Evolutionary conservation across 2,797 vertebrate genomes (phyloP), one percentile per base, ranked within the genome.

Genomic region (Phoebastria nigripes): DNA sequence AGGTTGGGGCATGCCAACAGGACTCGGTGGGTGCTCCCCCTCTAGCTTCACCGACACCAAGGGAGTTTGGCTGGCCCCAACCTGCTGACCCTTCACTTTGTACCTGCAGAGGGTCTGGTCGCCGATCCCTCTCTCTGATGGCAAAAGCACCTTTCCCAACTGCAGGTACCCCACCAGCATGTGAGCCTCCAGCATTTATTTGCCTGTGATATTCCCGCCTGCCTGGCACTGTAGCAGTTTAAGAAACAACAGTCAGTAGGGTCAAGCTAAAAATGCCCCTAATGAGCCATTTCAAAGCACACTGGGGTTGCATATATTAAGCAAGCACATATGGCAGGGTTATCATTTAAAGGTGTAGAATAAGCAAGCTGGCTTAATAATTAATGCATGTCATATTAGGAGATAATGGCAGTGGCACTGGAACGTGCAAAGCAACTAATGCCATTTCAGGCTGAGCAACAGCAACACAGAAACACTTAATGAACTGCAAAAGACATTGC

Each of bases 1-100:
- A 29, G 5, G 52, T 0, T 49, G 46, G 39, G 44, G 7, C 9
- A 11, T 0, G 1, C 8, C 66, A n/a, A 2, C 3, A 12, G 31
- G 35, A 71, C 42, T 54, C 1, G 3, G 18, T 17, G 44, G 8
- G 19, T 25, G 18, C 16, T 67, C 41, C 35, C 39, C 12, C 28
- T 18, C 5, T 9, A 47, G 0, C 22, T 35, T 39, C 56, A 51
- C 4, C 1, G 2, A 44, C 37, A 26, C 5, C 0, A 1, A 20
- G 21, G 7, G 39, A 58, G 9, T 37, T 4, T 31, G 58, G 26
- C 28, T 79, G 19, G 26, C 20, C 51, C 46, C 3, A 3, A 2
- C 15, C 19, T 81, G 22, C 19, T 41, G 44, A 63, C 18, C 44
- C 24, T 58, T 70, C 47, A 9, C 51, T 58, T 65, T 9, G 8